phyloP scores from a whole-genome alignment of 2,113 vertebrate genomes.

The Brachyhypopomus occidentalis region DNA sequence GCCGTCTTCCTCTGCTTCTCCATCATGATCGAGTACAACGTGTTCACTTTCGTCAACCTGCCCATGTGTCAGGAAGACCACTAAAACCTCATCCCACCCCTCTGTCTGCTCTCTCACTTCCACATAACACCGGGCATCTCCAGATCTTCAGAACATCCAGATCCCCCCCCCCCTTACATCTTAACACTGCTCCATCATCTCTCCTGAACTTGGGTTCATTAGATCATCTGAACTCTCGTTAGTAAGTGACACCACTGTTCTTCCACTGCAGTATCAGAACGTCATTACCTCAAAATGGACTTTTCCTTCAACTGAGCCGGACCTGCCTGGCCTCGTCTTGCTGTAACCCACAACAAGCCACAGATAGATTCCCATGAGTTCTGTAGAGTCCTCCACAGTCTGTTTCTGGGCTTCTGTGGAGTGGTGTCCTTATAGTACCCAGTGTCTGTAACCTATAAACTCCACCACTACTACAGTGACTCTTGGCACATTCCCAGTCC shows the following conservation, averaged over 20 bases:
- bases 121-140: constrained; percentile 5
- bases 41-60: constrained; percentile 98
- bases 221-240: constrained; percentile 49
- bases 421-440: neutral
- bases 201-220: neutral
- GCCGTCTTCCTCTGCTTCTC: constrained; percentile 94
- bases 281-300: constrained; percentile 43
- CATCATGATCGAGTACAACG: constrained; percentile 96
- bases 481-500: neutral
- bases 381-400: neutral
- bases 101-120: neutral
- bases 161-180: constrained; percentile 49
- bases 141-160: neutral
- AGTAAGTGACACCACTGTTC: neutral
- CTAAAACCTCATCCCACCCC: constrained; percentile 57
- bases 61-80: constrained; percentile 92
- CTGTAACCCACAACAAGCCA: neutral
- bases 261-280: constrained; percentile 49
- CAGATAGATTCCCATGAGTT: neutral
- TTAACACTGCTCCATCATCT: constrained; percentile 42
- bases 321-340: neutral
- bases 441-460: neutral
- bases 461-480: neutral
- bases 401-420: neutral
- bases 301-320: neutral